A percentile compares a stretch with the other conserved stretches of the same genome.
Evolutionary conservation across 2,113 vertebrate genomes (phyloP).

Genomic region (Clinocottus analis): DNA sequence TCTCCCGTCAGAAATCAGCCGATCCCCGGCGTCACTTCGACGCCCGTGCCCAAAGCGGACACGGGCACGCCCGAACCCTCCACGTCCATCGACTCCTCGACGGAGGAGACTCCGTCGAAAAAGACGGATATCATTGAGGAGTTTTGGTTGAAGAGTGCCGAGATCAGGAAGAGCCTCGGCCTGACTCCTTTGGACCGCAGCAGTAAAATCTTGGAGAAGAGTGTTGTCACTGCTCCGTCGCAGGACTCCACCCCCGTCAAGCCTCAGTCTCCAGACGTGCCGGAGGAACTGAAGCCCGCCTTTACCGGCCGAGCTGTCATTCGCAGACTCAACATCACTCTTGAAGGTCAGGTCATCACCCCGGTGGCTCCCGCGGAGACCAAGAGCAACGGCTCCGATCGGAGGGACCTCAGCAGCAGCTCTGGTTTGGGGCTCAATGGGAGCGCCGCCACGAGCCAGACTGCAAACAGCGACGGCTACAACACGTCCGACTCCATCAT

Average conservation of each 20-base stretch:
- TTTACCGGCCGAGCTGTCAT: conserved; percentile 80
- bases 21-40: conserved; percentile 87
- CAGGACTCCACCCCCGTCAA: conserved; percentile 69
- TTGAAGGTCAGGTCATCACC: conserved; percentile 86
- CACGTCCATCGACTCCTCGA: conserved; percentile 74
- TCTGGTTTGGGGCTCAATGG: conserved; percentile 92
- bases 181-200: conserved; percentile 89
- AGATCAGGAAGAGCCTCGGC: conserved; percentile 94
- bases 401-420: conserved; percentile 89
- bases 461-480: conserved; percentile 88
- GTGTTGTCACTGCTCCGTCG: conserved; percentile 3
- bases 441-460: conserved; percentile 88
- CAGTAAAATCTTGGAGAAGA: conserved; percentile 80
- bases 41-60: conserved; percentile 84
- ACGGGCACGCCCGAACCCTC: conserved; percentile 62
- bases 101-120: conserved; percentile 83
- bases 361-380: conserved; percentile 86
- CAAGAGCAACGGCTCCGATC: conserved; percentile 81
- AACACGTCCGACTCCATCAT: conserved; percentile 93
- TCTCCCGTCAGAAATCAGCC: conserved; percentile 94
- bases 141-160: conserved; percentile 97
- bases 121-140: conserved; percentile 93
- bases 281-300: conserved; percentile 80
- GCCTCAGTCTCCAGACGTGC: conserved; percentile 65
- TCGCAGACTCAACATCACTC: conserved; percentile 86